Conservation (phyloP, 2,113 vertebrate genomes). For the Chaetodon auriga region DNA sequence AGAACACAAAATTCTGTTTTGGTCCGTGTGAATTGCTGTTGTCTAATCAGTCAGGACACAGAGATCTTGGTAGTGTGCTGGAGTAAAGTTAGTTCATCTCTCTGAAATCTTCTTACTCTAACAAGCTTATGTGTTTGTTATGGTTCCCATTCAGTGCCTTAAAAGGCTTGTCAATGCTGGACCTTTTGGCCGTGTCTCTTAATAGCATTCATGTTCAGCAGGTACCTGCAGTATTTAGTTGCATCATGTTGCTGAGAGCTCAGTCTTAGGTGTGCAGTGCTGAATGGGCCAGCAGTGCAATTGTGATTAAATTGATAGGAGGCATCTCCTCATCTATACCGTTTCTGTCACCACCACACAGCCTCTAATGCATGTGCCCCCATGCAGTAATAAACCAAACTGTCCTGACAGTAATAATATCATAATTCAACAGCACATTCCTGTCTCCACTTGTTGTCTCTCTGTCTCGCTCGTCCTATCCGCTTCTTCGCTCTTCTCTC, state of each 20-base stretch:
- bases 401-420: not conserved
- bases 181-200: slow-evolving; percentile 22
- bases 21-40: slow-evolving; percentile 9
- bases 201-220: not conserved
- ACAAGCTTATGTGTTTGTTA: slow-evolving; percentile 80
- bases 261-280: not conserved
- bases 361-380: not conserved
- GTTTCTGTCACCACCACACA: not conserved
- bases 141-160: slow-evolving; percentile 69
- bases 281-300: not conserved
- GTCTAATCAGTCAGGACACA: slow-evolving; percentile 37
- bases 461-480: slow-evolving; percentile 56
- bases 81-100: slow-evolving; percentile 80
- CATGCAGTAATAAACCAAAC: not conserved
- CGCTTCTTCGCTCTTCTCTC: slow-evolving; percentile 56
- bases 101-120: slow-evolving; percentile 82
- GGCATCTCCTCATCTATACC: not conserved
- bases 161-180: slow-evolving; percentile 35
- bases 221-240: not conserved
- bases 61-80: slow-evolving; percentile 40
- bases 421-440: slow-evolving; percentile 14
- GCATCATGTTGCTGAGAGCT: not conserved
- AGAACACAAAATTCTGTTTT: not conserved
- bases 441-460: slow-evolving; percentile 25
- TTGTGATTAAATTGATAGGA: not conserved